These are phyloP conservation scores for Glossophaga mutica DNA, from an alignment of 2,797 vertebrate species.

Conservation along the genomic window DNA sequence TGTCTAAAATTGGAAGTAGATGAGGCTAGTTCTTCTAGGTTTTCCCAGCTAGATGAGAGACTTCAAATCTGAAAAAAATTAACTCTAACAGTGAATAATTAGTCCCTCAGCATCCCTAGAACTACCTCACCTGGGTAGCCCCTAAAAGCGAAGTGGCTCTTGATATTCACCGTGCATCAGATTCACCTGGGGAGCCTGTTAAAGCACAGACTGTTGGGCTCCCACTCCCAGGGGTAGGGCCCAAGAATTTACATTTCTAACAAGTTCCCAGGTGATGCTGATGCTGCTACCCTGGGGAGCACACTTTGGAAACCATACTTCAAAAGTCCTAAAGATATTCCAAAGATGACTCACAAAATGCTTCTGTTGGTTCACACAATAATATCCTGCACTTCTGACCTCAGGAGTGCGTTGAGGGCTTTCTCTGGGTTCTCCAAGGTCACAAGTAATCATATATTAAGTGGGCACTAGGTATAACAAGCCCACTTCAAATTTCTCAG, in stretches of 20 bases:
- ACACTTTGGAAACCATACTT: neutral
- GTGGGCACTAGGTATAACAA: neutral
- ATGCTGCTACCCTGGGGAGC: neutral
- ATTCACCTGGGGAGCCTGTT: neutral
- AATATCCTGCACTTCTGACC: neutral
- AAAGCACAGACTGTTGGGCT: neutral
- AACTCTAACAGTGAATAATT: neutral
- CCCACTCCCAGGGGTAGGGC: neutral
- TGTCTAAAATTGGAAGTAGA: neutral
- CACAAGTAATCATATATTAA: neutral
- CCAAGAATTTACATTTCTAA: neutral
- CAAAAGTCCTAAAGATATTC: neutral
- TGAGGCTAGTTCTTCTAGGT: neutral
- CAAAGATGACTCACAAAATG: neutral
- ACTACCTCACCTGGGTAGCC: too few relatives aligned
- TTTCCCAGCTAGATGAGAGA: neutral
- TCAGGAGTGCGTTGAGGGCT: neutral
- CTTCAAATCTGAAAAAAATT: neutral
- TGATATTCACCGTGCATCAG: too few relatives aligned
- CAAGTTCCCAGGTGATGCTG: neutral
- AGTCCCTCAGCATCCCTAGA: neutral
- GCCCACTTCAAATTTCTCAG: neutral
- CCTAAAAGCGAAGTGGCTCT: neutral
- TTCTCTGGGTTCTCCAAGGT: neutral
- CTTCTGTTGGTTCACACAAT: neutral